These are phyloP conservation scores for Maniola jurtina DNA, from an alignment of 1,140 invertebrate genomes.

Conservation along the genomic window DNA sequence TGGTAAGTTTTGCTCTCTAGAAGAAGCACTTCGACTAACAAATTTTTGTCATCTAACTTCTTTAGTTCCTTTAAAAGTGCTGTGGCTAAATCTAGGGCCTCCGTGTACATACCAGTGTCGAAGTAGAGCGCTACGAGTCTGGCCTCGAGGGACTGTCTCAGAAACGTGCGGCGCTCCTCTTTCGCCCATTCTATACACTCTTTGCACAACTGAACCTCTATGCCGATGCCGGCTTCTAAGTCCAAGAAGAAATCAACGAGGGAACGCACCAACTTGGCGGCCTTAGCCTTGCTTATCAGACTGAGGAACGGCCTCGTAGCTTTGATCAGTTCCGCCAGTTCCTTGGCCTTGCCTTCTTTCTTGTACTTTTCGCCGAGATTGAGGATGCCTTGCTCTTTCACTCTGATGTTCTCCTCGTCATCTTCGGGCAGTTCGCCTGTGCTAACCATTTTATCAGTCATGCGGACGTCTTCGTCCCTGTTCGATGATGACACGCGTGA, in stretches of 20 bases:
- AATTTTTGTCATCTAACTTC: constrained; percentile 99
- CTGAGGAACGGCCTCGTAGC: constrained; percentile 95
- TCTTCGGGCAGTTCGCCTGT: constrained; percentile 85
- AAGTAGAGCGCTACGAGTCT: constrained; percentile 96
- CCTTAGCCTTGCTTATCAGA: constrained; percentile 98
- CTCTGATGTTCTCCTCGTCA: constrained; percentile 91
- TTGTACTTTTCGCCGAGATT: constrained; percentile 94
- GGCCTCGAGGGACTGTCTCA: constrained; percentile 97
- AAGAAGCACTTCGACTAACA: constrained; percentile 97
- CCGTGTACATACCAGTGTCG: constrained; percentile 93
- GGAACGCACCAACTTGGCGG: constrained; percentile 97
- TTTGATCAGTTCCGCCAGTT: constrained; percentile 95
- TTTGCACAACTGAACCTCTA: constrained; percentile 93
- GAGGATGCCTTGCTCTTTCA: constrained; percentile 94
- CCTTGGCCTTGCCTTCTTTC: constrained; percentile 95
- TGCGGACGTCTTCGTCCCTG: constrained; percentile 84
- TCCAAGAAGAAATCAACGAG: constrained; percentile 98
- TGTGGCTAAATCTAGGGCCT: constrained; percentile 91
- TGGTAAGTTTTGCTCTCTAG: constrained; percentile 99
- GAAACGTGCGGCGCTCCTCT: constrained; percentile 97
- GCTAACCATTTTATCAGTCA: constrained; percentile 85
- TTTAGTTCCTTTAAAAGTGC: constrained; percentile 96
- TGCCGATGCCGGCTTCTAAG: constrained; percentile 95
- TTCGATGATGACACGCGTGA: constrained; percentile 85
- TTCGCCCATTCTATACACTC: constrained; percentile 99